Evolutionary conservation across 30 jellyfish, hydroid and myxozoan genomes (phyloP).

Genomic region (Hydractinia echinata): DNA sequence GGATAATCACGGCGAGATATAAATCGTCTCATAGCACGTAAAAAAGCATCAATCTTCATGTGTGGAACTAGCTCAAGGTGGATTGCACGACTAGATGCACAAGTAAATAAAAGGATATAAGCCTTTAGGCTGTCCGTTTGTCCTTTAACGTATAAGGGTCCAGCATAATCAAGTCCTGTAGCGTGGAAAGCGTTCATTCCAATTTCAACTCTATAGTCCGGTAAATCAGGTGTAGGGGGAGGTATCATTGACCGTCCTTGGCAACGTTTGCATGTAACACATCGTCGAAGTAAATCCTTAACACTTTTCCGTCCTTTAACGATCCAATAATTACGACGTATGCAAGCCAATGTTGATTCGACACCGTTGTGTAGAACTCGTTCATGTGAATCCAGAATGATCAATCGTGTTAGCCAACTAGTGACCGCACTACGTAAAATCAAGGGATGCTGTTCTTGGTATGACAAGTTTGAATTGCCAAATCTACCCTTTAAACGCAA

Average conservation of each 20-base stretch:
- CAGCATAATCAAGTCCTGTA: no score
- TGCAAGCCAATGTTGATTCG: constrained; percentile 21
- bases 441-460: not conserved
- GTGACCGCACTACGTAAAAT: no score
- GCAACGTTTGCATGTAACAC: constrained; percentile 28
- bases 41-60: constrained; percentile 23
- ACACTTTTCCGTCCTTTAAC: constrained; percentile 34
- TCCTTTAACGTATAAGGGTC: constrained; percentile 20
- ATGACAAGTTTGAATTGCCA: constrained; percentile 20
- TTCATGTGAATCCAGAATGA: constrained; percentile 34
- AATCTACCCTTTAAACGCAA: constrained; percentile 31
- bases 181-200: no score
- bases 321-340: constrained; percentile 36
- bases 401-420: constrained; percentile 14
- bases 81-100: constrained; percentile 44
- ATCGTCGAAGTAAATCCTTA: constrained; percentile 11
- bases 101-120: constrained; percentile 32
- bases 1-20: constrained; percentile 69
- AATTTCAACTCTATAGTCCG: constrained; percentile 28
- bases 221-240: constrained; percentile 40
- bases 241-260: constrained; percentile 28
- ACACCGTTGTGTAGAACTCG: constrained; percentile 35
- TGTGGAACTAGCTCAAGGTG: constrained; percentile 64
- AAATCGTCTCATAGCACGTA: constrained; percentile 30
- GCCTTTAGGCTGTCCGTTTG: constrained; percentile 13